Base-by-base conservation (phyloP, 2,888 invertebrate species). In the Callyntrura guangdongensis region DNA sequence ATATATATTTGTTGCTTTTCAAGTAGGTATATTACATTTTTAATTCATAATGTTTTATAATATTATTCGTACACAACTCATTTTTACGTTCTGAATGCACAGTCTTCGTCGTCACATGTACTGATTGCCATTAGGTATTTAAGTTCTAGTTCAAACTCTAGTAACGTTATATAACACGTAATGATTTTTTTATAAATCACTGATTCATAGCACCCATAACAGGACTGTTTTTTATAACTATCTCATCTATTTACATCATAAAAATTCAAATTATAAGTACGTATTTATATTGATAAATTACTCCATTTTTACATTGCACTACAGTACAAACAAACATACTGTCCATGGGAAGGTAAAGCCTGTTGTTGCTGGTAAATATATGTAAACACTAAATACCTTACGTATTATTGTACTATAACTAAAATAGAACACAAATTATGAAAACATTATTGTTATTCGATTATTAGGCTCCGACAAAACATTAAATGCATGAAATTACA, bases 61-160 rank as follows among this genome's bases (percentile, higher is more conserved):
- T 59, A 59, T 59, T 59, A 59, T 11, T 17, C 5, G 5, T 59
- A 17, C n/a, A 56, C 12, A 56, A 14, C 85, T 77, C 45, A 45
- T 8, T 49, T 64, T 36, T 74, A 86, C 74, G 36, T 74, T 77
- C 25, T 12, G 77, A 64, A 49, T 45, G 17, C 17, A 86, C 86
- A 86, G 86, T 86, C 86, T 86, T 77, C 49, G 49, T 77, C 49
- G 49, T 74, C 12, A 47, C 59, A 86, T 47, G 20, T 25, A 64
- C 27, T 86, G 86, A 86, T 86, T 86, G 86, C 86, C 84, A 12
- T 36, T 45, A 8, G 64, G 64, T 61, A 47, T 6, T 14, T 59
- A 59, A 12, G 11, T 27, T 67, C 1, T 27, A 22, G n/a, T 49
- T 56, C 25, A 77, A n/a, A n/a, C n/a, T n/a, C n/a, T 22, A 56